Conservation (phyloP, 2,888 invertebrate genomes). For the Nematopogon swammerdamellus region DNA sequence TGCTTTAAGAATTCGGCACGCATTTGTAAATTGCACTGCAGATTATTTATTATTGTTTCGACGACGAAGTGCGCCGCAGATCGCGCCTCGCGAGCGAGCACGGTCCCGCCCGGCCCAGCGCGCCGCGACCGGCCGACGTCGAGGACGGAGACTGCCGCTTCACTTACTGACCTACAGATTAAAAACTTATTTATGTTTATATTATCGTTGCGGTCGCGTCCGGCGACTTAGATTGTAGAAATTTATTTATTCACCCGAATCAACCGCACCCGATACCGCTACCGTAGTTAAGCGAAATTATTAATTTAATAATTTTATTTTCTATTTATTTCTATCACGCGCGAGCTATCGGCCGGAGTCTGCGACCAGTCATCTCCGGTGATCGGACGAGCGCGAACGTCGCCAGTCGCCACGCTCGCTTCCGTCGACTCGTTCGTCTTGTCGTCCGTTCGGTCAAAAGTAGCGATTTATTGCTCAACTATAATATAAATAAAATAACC, state of each 20-base stretch:
- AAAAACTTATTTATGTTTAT: not conserved
- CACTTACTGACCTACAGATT: no score
- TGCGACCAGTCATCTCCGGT: no score
- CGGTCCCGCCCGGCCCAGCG: no score
- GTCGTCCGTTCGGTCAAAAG: no score
- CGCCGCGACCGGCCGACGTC: not conserved
- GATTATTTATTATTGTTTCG: conserved; percentile 53
- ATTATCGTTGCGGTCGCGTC: not conserved
- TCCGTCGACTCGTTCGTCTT: no score
- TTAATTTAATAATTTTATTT: not conserved
- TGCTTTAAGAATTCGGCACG: conserved; percentile 43
- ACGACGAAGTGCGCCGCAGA: not conserved
- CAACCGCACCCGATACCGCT: conserved; percentile 52
- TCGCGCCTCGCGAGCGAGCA: not conserved
- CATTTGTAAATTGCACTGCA: conserved; percentile 55
- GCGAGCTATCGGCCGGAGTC: no score
- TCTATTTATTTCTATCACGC: no score
- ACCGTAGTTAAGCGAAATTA: conserved; percentile 19
- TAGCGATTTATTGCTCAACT: no score
- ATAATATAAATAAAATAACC: no score
- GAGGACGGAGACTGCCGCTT: not conserved
- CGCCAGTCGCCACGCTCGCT: no score
- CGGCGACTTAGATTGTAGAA: conserved; percentile 40
- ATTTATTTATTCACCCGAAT: conserved; percentile 55
- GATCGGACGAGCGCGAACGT: no score